phyloP scores from a whole-genome alignment of 2,797 vertebrate species.

The Petrocephalus schoutedeni region DNA sequence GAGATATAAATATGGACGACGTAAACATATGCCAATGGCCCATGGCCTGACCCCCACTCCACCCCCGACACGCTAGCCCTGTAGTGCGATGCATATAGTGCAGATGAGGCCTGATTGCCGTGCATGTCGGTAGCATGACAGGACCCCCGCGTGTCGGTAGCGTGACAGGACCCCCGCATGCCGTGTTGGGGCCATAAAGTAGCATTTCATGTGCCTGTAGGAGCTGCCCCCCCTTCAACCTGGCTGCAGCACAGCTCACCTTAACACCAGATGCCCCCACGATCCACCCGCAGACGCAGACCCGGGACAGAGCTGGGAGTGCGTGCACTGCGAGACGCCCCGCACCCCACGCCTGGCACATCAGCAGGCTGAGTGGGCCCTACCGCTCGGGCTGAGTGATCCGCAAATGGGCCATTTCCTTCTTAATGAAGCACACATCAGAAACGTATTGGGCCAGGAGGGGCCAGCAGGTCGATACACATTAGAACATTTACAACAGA shows the following conservation, averaged over 20 bases:
- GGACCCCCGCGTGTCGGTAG: background rate
- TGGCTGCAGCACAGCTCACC: background rate
- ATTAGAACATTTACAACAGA: background rate
- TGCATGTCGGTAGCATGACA: background rate
- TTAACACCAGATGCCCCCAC: background rate
- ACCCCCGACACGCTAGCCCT: background rate
- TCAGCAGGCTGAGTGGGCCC: background rate
- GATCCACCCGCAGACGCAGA: background rate
- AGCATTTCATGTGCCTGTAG: no score
- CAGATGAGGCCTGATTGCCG: background rate
- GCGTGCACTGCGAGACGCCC: background rate
- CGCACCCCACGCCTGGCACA: background rate
- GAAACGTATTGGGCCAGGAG: background rate
- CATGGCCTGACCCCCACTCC: background rate
- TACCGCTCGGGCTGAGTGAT: background rate
- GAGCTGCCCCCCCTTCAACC: background rate
- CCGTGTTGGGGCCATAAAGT: no score
- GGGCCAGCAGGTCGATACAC: background rate
- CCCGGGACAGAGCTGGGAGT: background rate
- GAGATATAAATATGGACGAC: constrained; percentile 1
- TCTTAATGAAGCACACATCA: background rate
- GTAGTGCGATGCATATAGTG: background rate
- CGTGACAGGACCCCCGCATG: no score
- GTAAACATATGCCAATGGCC: background rate
- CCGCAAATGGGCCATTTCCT: background rate